Evolutionary conservation across 2,797 vertebrate species (phyloP).

Genomic region (Oophaga sylvatica): DNA sequence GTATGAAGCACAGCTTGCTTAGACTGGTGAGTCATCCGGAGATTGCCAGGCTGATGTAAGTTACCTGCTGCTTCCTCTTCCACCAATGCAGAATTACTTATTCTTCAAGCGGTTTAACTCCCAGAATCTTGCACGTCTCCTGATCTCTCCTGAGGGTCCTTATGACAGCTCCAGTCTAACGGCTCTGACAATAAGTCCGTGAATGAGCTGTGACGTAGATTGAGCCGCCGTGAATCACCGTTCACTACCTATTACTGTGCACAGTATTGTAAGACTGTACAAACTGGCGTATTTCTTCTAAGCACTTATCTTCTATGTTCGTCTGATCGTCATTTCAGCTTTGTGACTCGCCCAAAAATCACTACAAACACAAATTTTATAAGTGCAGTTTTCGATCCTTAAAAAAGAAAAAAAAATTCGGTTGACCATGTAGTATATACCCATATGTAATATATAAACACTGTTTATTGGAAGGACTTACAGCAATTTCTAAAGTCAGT

Average conservation of each 20-base stretch:
- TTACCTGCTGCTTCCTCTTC: slow-evolving; percentile 53
- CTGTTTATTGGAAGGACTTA: no score
- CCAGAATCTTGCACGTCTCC: slow-evolving; percentile 36
- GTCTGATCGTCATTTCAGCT: background rate
- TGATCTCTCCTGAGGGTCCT: slow-evolving; percentile 37
- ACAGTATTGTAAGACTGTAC: background rate
- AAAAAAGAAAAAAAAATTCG: background rate
- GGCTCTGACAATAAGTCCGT: slow-evolving; percentile 1
- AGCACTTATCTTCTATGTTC: no score
- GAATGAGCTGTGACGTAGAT: slow-evolving; percentile 19
- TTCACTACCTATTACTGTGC: background rate
- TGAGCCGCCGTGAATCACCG: slow-evolving; percentile 10
- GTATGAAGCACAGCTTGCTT: slow-evolving; percentile 28
- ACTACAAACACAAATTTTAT: background rate
- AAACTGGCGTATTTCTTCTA: background rate
- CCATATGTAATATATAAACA: no score
- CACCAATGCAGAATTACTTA: slow-evolving; percentile 23
- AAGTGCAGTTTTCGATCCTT: background rate
- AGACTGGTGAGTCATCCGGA: slow-evolving; percentile 46
- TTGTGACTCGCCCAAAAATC: background rate
- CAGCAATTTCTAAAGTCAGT: no score
- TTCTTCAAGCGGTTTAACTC: slow-evolving; percentile 40
- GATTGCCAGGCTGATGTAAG: slow-evolving; percentile 44
- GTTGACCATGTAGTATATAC: no score
- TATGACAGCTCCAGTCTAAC: slow-evolving; percentile 10